phyloP scores from a whole-genome alignment of 2,888 invertebrate species.

The Melinopterus prodromus region DNA sequence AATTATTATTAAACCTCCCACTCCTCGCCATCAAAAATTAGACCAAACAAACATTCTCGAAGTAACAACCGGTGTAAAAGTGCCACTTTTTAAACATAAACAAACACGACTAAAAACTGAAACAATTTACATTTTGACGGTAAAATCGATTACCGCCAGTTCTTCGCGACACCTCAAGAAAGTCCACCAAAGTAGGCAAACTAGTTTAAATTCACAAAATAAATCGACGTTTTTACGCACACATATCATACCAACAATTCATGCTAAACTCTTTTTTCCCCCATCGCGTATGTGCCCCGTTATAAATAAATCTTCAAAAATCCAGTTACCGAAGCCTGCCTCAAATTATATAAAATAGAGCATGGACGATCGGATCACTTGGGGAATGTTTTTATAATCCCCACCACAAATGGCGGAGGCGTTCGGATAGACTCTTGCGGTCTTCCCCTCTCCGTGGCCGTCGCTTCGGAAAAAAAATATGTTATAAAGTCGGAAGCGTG shows the following conservation, averaged over 20 bases:
- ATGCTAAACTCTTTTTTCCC: not conserved
- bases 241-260: not conserved
- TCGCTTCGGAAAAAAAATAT: conserved; percentile 28
- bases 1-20: not conserved
- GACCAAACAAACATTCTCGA: not conserved
- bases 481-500: conserved; percentile 37
- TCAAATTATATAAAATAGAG: not conserved
- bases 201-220: not conserved
- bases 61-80: not conserved
- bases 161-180: not conserved
- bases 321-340: not conserved
- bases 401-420: conserved; percentile 21
- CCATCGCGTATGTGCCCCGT: not conserved
- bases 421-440: conserved; percentile 16
- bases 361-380: no score
- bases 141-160: not conserved
- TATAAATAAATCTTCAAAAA: not conserved
- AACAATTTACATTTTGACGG: not conserved
- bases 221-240: not conserved
- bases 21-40: not conserved
- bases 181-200: not conserved
- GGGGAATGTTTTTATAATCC: conserved; percentile 5
- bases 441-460: conserved; percentile 8
- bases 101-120: not conserved
- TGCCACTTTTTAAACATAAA: not conserved